Evolutionary conservation across 37 sponge, comb jelly and placozoan genomes (phyloP).

Genomic region (Spongia lamella): DNA sequence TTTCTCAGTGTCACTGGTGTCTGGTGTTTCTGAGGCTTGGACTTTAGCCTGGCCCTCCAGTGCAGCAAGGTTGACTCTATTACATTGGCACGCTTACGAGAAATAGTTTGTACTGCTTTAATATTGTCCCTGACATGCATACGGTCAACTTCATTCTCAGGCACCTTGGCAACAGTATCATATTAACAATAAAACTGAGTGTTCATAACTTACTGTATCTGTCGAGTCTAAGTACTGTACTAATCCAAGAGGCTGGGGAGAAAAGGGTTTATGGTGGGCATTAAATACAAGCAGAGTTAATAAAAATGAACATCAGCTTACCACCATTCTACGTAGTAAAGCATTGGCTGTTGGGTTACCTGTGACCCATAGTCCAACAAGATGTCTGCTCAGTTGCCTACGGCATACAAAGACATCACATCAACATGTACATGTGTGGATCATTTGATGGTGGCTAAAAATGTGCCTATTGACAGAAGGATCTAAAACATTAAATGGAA

Average conservation of each 20-base stretch:
- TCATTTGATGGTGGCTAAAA: no score
- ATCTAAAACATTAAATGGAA: no score
- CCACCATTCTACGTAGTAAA: slow-evolving; percentile 83
- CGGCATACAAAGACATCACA: no score
- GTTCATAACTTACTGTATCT: slow-evolving; percentile 44
- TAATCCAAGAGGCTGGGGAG: slow-evolving; percentile 80
- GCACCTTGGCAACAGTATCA: slow-evolving; percentile 15
- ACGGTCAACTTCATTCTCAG: slow-evolving; percentile 76
- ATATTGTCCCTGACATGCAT: slow-evolving; percentile 94
- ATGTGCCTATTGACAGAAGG: no score
- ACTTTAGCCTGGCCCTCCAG: slow-evolving; percentile 88
- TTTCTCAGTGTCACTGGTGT: slow-evolving; percentile 82
- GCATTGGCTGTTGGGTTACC: slow-evolving; percentile 83
- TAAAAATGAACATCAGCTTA: slow-evolving; percentile 24
- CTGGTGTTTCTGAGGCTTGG: slow-evolving; percentile 48
- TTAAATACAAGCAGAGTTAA: neutral
- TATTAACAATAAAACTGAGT: neutral
- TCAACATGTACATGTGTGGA: no score
- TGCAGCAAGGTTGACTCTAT: slow-evolving; percentile 87
- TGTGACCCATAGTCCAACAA: slow-evolving; percentile 90
- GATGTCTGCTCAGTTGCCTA: slow-evolving; percentile 93
- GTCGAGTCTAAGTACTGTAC: slow-evolving; percentile 75
- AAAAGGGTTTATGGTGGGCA: neutral
- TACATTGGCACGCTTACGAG: slow-evolving; percentile 44
- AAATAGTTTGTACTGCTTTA: slow-evolving; percentile 79